Percentiles rank a stretch among this genome's conserved stretches.
Evolutionary conservation across 2,113 vertebrate genomes (phyloP).

Genomic region (Podilymbus podiceps): DNA sequence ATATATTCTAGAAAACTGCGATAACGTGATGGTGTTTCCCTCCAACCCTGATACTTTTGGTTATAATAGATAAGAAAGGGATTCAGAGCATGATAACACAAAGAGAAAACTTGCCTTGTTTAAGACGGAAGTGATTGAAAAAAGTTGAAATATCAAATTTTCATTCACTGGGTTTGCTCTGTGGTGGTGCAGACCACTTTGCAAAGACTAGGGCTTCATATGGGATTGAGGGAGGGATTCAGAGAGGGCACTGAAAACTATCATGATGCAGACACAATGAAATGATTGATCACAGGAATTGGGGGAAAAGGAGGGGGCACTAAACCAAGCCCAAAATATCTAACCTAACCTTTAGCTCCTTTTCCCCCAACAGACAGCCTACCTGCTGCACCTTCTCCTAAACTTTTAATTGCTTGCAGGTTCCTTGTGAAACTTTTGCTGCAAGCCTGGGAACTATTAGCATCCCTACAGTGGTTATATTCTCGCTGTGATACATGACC

Average conservation of each 20-base stretch:
- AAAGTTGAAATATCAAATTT: background rate
- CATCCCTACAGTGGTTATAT: background rate
- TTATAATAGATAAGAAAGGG: background rate
- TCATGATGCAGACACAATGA: background rate
- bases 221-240: background rate
- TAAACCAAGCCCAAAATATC: background rate
- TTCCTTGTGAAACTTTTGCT: background rate
- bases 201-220: background rate
- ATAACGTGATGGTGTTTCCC: background rate
- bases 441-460: background rate
- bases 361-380: background rate
- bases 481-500: background rate
- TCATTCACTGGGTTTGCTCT: background rate
- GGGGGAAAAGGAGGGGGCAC: background rate
- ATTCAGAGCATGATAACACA: background rate
- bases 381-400: background rate
- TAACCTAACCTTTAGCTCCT: background rate
- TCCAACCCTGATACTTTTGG: background rate
- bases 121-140: background rate
- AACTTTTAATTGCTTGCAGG: background rate
- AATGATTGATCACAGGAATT: background rate
- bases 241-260: background rate
- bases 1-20: background rate
- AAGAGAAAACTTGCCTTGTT: background rate
- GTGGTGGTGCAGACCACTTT: background rate